Evolutionary conservation across 2,113 vertebrate genomes (phyloP).

Genomic region (Embiotoca jacksoni): DNA sequence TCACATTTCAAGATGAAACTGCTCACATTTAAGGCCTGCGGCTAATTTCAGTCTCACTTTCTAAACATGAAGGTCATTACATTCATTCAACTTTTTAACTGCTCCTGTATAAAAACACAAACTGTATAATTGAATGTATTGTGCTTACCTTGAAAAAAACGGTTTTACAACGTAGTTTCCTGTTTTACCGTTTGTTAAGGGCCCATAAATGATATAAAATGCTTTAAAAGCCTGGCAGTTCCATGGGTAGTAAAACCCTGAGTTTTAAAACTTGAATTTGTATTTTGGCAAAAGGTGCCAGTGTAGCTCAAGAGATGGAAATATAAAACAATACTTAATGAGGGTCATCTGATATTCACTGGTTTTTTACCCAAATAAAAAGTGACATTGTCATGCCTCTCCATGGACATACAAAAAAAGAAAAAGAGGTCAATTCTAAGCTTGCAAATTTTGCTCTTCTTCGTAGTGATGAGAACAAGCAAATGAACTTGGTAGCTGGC

Average conservation of each 20-base stretch:
- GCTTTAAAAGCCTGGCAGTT: conserved; percentile 32
- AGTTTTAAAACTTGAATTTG: conserved; percentile 31
- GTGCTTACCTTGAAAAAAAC: conserved; percentile 25
- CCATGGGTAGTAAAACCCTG: conserved; percentile 15
- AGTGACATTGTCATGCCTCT: conserved; percentile 8
- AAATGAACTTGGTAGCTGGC: conserved; percentile 15
- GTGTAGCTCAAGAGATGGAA: not conserved
- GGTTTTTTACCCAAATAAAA: not conserved
- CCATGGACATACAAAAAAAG: not conserved
- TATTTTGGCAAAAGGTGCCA: not conserved
- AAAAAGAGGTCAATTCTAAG: conserved; percentile 15
- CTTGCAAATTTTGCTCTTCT: conserved; percentile 18
- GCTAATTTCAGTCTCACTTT: not conserved
- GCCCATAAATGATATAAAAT: conserved; percentile 39
- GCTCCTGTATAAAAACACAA: conserved; percentile 11
- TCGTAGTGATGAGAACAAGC: conserved; percentile 5
- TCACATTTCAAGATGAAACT: not conserved
- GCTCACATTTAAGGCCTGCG: conserved; percentile 1
- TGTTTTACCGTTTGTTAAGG: conserved; percentile 35
- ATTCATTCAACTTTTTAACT: not conserved
- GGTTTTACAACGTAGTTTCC: conserved; percentile 33
- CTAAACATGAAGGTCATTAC: not conserved
- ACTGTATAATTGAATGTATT: conserved; percentile 35
- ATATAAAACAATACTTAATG: not conserved
- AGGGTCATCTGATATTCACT: not conserved